Evolutionary conservation across 2,113 vertebrate genomes (phyloP).

Genomic region (Alosa alosa): DNA sequence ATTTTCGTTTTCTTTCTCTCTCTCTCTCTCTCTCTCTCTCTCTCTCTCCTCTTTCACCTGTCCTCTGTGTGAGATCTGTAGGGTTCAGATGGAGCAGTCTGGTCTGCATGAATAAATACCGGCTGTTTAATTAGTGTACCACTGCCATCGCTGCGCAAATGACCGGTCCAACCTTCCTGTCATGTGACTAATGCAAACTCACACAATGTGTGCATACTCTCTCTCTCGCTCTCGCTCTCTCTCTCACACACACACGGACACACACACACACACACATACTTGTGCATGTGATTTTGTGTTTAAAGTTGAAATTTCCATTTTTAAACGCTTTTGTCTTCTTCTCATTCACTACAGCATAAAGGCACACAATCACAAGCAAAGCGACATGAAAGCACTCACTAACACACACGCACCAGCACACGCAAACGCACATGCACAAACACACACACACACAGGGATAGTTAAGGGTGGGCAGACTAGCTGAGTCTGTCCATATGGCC

Average conservation of each 20-base stretch:
- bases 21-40: too few relatives aligned
- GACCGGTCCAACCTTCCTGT: constrained; percentile 3
- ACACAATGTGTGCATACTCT: background rate
- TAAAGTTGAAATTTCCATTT: background rate
- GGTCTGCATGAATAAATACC: constrained; percentile 41
- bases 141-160: constrained; percentile 33
- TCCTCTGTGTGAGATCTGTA: constrained; percentile 34
- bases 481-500: constrained; percentile 36
- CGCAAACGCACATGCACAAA: background rate
- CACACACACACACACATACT: constrained; percentile 24
- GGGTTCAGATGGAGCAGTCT: constrained; percentile 32
- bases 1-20: background rate
- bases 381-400: too few relatives aligned
- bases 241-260: constrained; percentile 20
- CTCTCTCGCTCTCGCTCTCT: background rate
- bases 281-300: too few relatives aligned
- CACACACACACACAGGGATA: background rate
- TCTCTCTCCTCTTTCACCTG: background rate
- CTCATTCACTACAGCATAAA: background rate
- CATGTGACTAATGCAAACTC: constrained; percentile 25
- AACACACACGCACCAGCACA: background rate
- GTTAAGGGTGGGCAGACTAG: background rate
- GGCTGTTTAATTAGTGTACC: constrained; percentile 43
- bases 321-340: background rate
- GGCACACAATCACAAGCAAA: too few relatives aligned